Percentiles rank a stretch among this genome's conserved stretches.
These are phyloP conservation scores for Geopemphigus sp. DNA, from an alignment of 1,140 invertebrate genomes.

Conservation along the genomic window DNA sequence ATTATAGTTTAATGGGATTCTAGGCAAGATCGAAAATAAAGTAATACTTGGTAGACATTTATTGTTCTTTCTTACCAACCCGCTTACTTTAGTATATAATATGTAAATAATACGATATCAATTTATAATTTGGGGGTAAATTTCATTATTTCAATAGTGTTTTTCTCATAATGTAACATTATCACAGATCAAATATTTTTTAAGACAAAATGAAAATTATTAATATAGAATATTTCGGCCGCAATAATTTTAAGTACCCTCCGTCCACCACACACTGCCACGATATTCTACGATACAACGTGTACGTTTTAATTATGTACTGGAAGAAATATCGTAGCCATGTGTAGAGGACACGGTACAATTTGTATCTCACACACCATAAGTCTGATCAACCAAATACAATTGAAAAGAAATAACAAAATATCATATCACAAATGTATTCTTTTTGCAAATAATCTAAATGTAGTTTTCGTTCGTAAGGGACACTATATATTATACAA, in stretches of 20 bases:
- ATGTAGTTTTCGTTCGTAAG: slow-evolving; percentile 29
- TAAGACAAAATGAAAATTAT: slow-evolving; percentile 4
- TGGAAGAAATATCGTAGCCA: no score
- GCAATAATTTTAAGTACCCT: background rate
- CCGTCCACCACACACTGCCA: no score
- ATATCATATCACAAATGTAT: slow-evolving; percentile 38
- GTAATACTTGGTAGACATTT: slow-evolving; percentile 11
- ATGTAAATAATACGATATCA: slow-evolving; percentile 28
- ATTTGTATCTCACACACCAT: slow-evolving; percentile 25
- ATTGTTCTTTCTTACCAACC: slow-evolving; percentile 47
- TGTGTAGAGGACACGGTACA: no score
- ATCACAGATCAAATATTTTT: slow-evolving; percentile 27
- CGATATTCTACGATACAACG: no score
- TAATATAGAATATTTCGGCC: slow-evolving; percentile 26
- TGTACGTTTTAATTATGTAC: no score
- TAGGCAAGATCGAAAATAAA: slow-evolving; percentile 44
- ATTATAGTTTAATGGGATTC: slow-evolving; percentile 31
- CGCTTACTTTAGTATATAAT: slow-evolving; percentile 31
- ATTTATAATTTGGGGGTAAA: slow-evolving; percentile 24
- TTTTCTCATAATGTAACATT: slow-evolving; percentile 13
- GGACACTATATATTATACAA: background rate
- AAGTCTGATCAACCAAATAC: slow-evolving; percentile 47
- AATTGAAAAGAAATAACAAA: slow-evolving; percentile 21
- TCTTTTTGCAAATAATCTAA: slow-evolving; percentile 31
- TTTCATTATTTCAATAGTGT: slow-evolving; percentile 13